Evolutionary conservation across 2,113 vertebrate species (phyloP).

Genomic region (Asarcornis scutulata): DNA sequence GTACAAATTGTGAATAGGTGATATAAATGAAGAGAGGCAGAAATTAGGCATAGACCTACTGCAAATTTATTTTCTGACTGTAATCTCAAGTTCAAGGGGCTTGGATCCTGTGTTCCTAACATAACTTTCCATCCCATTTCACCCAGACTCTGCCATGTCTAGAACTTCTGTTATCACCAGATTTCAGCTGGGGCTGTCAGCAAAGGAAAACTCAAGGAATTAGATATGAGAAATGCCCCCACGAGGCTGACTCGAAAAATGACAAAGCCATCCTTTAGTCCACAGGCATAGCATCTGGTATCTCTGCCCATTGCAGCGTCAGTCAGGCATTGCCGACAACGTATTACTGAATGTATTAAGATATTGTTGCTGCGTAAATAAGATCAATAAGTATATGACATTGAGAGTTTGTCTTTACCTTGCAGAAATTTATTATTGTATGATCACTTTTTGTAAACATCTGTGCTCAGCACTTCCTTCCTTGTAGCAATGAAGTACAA

Average conservation of each 20-base stretch:
- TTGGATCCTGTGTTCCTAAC: not conserved
- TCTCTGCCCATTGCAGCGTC: not conserved
- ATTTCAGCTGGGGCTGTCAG: not conserved
- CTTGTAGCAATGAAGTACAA: slow-evolving; percentile 66
- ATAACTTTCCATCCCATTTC: not conserved
- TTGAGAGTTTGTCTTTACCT: slow-evolving; percentile 39
- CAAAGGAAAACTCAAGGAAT: not conserved
- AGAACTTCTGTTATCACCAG: not conserved
- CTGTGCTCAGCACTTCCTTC: slow-evolving; percentile 68
- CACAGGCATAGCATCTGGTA: fast-evolving
- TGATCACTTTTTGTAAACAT: slow-evolving; percentile 78
- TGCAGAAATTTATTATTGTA: slow-evolving; percentile 77
- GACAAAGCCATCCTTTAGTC: not conserved
- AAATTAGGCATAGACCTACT: not conserved
- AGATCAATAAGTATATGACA: not conserved
- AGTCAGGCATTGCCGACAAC: not conserved
- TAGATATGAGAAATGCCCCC: not conserved
- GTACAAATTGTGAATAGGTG: not conserved
- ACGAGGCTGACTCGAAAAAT: not conserved
- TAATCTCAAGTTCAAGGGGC: not conserved
- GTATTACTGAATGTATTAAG: not conserved
- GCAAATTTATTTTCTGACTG: not conserved
- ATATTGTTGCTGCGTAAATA: slow-evolving; percentile 27
- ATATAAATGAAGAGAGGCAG: not conserved
- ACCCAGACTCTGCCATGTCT: not conserved